Evolutionary conservation across 2,797 vertebrate species (phyloP), one percentile per base, ranked within the genome.

Genomic region (Hydrolagus colliei): DNA sequence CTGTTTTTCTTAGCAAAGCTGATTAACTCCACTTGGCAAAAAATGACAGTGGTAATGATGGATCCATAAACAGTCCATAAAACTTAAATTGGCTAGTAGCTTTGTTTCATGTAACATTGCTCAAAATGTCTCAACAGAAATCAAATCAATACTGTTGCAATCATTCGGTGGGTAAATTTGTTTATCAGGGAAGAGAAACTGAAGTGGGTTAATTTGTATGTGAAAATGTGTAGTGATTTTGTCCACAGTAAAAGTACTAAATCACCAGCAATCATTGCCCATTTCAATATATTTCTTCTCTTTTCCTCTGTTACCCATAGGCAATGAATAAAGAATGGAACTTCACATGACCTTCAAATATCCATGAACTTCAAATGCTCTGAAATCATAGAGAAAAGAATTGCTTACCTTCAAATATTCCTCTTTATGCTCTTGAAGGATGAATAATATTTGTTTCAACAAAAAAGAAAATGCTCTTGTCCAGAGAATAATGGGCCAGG

Each of bases 1-100:
- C 41, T 71, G 62, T 71, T 71, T 71, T 71, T 18, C 79, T 68
- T 68, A 52, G 27, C 79, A 84, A 84, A 67, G 65, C 63, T 35
- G 65, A 35, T 71, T 71, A 67, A 18, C 32, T 68, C 20, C 35
- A 71, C 16, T 84, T 84, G 65, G 32, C 32, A 41, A 71, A 68
- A 71, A 71, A 84, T 35, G 67, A 71, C 71, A 67, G 18, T 84
- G 27, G 79, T 71, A 84, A 84, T 84, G 18, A 35, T 71, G 27
- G 6, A 68, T 84, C 65, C 65, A 80, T 14, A 77, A n/a, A 77
- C 75, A 41, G 18, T 71, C 32, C 35, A 71, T 84, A 68, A 67
- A 52, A 84, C 71, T 63, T 20, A 67, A 67, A 35, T 84, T 71
- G 65, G 65, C 32, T 32, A 84, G 75, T 52, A 18, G 9, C 27